Conservation (phyloP, 92 coral and sea anemone species). For the Blastomussa wellsi region DNA sequence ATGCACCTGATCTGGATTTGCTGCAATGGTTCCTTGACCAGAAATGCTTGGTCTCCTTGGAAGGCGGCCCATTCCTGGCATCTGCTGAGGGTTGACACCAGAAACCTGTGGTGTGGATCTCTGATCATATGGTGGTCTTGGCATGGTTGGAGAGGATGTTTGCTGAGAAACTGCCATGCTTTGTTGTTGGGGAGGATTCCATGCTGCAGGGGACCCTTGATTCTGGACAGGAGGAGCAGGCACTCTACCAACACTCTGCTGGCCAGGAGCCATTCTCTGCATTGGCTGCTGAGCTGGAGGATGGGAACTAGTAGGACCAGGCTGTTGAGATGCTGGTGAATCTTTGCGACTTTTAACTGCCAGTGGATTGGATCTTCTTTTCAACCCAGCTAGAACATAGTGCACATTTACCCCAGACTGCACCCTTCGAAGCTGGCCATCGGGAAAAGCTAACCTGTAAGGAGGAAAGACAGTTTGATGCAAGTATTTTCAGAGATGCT, state of each 20-base stretch:
- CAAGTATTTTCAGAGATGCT: not conserved
- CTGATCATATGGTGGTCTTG: constrained; percentile 38
- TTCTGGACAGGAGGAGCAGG: constrained; percentile 79
- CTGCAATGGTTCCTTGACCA: constrained; percentile 10
- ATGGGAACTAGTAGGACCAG: constrained; percentile 42
- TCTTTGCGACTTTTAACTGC: constrained; percentile 69
- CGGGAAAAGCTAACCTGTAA: constrained; percentile 83
- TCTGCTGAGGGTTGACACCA: constrained; percentile 25
- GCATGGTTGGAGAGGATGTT: constrained; percentile 7
- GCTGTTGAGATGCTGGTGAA: constrained; percentile 32
- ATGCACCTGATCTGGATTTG: constrained; percentile 24
- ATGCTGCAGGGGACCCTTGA: constrained; percentile 56
- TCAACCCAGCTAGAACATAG: constrained; percentile 89
- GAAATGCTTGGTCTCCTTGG: constrained; percentile 29
- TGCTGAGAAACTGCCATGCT: constrained; percentile 31
- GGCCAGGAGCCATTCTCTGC: constrained; percentile 27
- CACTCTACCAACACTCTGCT: constrained; percentile 56
- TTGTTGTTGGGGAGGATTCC: constrained; percentile 69
- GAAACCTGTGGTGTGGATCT: constrained; percentile 26
- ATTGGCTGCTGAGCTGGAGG: constrained; percentile 9
- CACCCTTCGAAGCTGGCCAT: constrained; percentile 85
- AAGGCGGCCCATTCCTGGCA: constrained; percentile 12
- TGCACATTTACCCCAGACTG: constrained; percentile 81
- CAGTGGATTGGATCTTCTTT: constrained; percentile 73
- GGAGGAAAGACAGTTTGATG: not conserved